Evolutionary conservation across 2,888 invertebrate species (phyloP), one percentile per base, ranked within the genome.

Genomic region (Thecocarcelia acutangulata): DNA sequence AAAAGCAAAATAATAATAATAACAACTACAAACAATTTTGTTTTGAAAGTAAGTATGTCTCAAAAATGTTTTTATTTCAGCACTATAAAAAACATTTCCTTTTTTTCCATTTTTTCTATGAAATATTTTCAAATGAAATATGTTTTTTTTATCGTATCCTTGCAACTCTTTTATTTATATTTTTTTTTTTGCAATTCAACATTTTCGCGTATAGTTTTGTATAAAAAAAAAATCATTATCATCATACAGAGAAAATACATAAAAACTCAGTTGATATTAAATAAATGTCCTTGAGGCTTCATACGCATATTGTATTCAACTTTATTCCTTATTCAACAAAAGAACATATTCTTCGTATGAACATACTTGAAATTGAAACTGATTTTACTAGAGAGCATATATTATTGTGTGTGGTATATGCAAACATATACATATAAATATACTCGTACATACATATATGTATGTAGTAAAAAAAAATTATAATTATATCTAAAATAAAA

Each of bases 221-320:
- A n/a, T n/a, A 40, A 58, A 28, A 21, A 37, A 21, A 15, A 37
- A 17, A 15, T 40, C 24, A 58, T 15, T 59, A 48, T 21, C 33
- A 33, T 52, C 52, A 44, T 13, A 64, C 48, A 40, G 13, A 13
- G 28, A 73, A 61, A 8, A 19, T 19, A 52, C 19, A 52, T 44
- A 46, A 42, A 64, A 63, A 66, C 15, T 50, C 50, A 50, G 50
- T 63, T 77, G 19, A 70, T 70, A 72, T 58, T 50, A 66, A 78
- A 66, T 24, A 50, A 59, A 68, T 61, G 50, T 66, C 63, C 72
- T 72, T 72, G 78, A 58, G 78, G 58, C 44, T 64, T 58, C 9
- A 2, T 17, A 33, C 44, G 3, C 17, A 11, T 50, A 11, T 56
- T 46, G 33, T 54, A 13, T 59, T 59, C 52, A 59, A 28, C 21